Base-by-base conservation (phyloP, 2,888 invertebrate species). In the Listrodromus nycthemerus region DNA sequence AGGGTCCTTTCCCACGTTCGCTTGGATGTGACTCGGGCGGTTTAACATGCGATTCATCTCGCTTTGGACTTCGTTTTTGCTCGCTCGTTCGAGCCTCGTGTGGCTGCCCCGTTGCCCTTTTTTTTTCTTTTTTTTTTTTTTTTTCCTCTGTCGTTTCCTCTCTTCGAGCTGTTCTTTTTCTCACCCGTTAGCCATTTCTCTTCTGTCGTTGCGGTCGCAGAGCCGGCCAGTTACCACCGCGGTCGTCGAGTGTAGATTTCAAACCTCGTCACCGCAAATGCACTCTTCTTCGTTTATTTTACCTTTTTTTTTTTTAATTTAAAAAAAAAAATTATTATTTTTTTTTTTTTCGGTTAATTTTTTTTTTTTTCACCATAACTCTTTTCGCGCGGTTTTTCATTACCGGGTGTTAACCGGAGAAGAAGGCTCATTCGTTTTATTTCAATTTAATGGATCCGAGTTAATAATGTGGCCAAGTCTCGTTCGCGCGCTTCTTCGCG, bases 1-100 rank as follows among this genome's bases (percentile, higher is more conserved):
- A 33, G 37, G 73, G 61, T 48, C 61, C 80, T 81, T 81, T 84
- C 84, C 74, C 84, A 84, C 84, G 81, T 80, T 80, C 77, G 16
- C 83, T 63, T 48, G 80, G 77, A 80, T 77, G 80, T 74, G 77
- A 83, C 73, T 77, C 80, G 83, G 81, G 77, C 69, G 74, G 77
- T 80, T 83, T 71, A 84, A 84, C 81, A 84, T 78, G 80, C 77
- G 80, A 81, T 78, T 84, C 83, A 74, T 74, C 73, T 84, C 74
- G 77, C 61, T 63, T 70, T 81, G 65, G 45, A 81, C 58, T 74
- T 74, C 45, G 50, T 80, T 77, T 69, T 78, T 83, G 67, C 67
- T 76, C 52, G 48, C 77, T 76, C 76, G 58, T 55, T 27, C 63
- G 24, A 65, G 27, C 37, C 19, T 48, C 4, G 67, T 50, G 76